Base-by-base conservation (phyloP, 1,140 invertebrate genomes). In the Lucilia sericata region DNA sequence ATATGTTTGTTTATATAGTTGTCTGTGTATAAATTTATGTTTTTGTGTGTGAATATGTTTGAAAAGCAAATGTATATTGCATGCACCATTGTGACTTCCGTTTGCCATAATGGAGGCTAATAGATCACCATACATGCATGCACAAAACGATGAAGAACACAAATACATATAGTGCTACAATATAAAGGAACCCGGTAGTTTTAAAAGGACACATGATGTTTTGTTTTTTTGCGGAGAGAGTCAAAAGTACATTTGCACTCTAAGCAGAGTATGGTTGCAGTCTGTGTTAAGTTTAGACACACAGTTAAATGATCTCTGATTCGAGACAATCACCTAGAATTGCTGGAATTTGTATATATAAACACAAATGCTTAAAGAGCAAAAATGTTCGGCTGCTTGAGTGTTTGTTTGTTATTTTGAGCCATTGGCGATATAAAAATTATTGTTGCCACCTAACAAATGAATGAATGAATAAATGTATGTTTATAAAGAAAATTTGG, bases 41-140 rank as follows among this genome's bases (percentile, higher is more conserved):
- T 4, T 55, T 8, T 55, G 17, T 55, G 51, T 55, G 17, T 5
- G 13, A 55, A 55, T 55, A 7, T 55, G 51, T 55, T 55, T 55
- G 51, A 55, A 55, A 17, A 12, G 51, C 13, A 55, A 55, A 55
- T 70, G 65, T 21, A 70, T 70, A 21, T 70, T 70, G 65, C 65
- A 70, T 47, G 34, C 4, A 34, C 75, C 34, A 36, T 76, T 42
- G 75, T 76, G 34, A 76, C 75, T 76, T 76, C 75, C 75, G 75
- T 76, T 76, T 76, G 75, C 75, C 75, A 76, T 76, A 76, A 76
- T 76, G 25, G 25, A 76, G 75, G 30, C 75, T 47, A 76, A 76
- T 76, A 76, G 42, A 42, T 76, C 75, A 76, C 30, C 75, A 21
- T 5, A 70, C 65, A 70, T 7, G 9, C 65, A 70, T 21, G 21